phyloP scores from a whole-genome alignment of 2,113 vertebrate genomes.

The Corythornis cristatus region DNA sequence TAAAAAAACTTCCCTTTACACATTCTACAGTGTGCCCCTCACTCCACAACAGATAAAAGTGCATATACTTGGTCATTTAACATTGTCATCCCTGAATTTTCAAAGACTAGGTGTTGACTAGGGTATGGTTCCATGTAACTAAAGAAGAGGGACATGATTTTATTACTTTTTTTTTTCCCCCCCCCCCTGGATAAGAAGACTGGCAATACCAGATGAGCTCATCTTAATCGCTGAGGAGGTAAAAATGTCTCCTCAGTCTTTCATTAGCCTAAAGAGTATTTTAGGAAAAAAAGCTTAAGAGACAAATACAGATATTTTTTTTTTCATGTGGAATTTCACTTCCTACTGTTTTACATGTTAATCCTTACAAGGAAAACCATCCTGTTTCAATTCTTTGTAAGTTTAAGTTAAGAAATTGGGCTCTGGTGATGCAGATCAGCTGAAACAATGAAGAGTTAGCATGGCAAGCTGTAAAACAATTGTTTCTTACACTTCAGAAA shows the following conservation, averaged over 20 bases:
- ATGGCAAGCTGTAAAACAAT: background rate
- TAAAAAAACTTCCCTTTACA: background rate
- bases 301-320: background rate
- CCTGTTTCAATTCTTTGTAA: background rate
- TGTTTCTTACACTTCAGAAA: background rate
- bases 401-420: background rate
- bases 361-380: background rate
- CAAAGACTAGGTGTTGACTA: background rate
- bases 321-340: background rate
- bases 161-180: background rate
- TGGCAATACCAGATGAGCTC: background rate
- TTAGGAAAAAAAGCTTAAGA: background rate
- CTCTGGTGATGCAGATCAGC: background rate
- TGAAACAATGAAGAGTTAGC: background rate
- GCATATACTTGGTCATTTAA: background rate
- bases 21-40: background rate
- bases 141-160: background rate
- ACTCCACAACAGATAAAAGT: background rate
- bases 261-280: background rate
- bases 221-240: background rate
- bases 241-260: background rate
- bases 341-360: background rate
- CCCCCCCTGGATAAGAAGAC: background rate
- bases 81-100: background rate
- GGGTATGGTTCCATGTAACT: background rate